Percentiles rank a stretch among this genome's conserved stretches.
Evolutionary conservation across 2,113 vertebrate species (phyloP).

Genomic region (Hepsetus odoe): DNA sequence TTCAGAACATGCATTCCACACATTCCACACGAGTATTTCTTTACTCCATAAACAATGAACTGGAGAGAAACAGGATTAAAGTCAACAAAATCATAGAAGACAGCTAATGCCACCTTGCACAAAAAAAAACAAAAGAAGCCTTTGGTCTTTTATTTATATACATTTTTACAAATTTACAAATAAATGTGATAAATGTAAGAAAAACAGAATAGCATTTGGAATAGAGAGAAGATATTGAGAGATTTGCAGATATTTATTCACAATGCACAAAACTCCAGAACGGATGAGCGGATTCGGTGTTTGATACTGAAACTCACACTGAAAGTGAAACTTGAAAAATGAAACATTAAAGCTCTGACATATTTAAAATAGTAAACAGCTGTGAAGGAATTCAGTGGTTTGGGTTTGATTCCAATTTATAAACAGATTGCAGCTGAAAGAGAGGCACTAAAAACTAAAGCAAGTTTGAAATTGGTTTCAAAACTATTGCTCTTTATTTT

Average conservation of each 20-base stretch:
- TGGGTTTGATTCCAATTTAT: background rate
- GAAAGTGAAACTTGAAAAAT: conserved; percentile 19
- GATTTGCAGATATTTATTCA: no score
- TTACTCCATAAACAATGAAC: background rate
- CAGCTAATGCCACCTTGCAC: background rate
- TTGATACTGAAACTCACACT: background rate
- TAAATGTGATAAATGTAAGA: no score
- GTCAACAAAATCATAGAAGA: background rate
- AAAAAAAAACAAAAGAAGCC: background rate
- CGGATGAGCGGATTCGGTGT: background rate
- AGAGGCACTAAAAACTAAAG: no score
- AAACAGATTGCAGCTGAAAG: background rate
- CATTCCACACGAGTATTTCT: background rate
- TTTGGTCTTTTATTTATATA: no score
- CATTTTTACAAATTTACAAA: no score
- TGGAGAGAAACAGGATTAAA: background rate
- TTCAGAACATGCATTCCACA: background rate
- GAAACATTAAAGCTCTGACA: background rate
- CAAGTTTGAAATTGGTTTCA: no score
- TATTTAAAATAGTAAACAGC: background rate
- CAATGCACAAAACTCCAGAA: background rate
- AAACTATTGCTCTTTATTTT: no score
- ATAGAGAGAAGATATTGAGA: no score
- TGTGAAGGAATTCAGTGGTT: background rate
- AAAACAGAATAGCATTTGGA: no score